Evolutionary conservation across 1,140 invertebrate species (phyloP).

Genomic region (Hypsibius dujardini): DNA sequence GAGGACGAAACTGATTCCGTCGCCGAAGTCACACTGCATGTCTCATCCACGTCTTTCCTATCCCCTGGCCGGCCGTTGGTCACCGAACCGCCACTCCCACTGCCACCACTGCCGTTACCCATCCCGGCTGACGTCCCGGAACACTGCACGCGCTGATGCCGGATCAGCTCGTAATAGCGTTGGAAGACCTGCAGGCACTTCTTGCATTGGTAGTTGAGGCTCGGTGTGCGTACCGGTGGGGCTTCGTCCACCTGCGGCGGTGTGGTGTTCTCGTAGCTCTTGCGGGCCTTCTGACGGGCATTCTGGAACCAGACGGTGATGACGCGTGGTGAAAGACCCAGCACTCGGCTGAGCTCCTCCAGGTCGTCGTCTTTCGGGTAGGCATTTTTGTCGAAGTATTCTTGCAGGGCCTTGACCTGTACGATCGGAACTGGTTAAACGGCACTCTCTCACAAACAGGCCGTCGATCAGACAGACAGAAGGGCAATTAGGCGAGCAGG

Average conservation of each 20-base stretch:
- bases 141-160: conserved; percentile 95
- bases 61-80: too few relatives aligned
- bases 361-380: conserved; percentile 99
- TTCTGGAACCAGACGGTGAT: conserved; percentile 98
- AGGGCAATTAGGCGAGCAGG: too few relatives aligned
- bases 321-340: conserved; percentile 75
- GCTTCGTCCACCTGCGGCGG: conserved; percentile 25
- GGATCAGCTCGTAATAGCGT: conserved; percentile 90
- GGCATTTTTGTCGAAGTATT: conserved; percentile 99
- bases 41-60: conserved; percentile 20
- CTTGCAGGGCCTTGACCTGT: conserved; percentile 94
- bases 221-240: conserved; percentile 55
- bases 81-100: too few relatives aligned
- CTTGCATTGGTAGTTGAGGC: conserved; percentile 94
- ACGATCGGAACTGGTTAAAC: too few relatives aligned
- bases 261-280: conserved; percentile 77
- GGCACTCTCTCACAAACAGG: too few relatives aligned
- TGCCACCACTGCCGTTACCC: too few relatives aligned
- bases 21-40: conserved; percentile 13
- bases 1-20: conserved; percentile 2
- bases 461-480: too few relatives aligned
- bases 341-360: conserved; percentile 86
- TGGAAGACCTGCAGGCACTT: conserved; percentile 94
- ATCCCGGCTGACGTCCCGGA: conserved; percentile 31
- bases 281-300: conserved; percentile 79